A percentile compares a stretch with the other conserved stretches of the same genome.
phyloP scores from a whole-genome alignment of 2,113 vertebrate genomes.

The Burhinus bistriatus region DNA sequence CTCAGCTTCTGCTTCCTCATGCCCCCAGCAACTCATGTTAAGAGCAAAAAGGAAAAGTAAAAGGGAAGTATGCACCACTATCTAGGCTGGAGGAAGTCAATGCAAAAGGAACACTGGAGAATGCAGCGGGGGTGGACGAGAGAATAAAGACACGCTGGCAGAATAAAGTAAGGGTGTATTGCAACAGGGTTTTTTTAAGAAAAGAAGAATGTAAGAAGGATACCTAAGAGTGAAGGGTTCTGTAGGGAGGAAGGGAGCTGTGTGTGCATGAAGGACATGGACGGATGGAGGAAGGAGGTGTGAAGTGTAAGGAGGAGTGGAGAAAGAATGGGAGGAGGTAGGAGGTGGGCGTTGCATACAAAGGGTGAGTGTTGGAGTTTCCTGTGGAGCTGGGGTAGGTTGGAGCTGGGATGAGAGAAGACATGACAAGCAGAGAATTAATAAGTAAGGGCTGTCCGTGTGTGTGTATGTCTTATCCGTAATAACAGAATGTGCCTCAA shows the following conservation, averaged over 20 bases:
- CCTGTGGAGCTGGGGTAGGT: neutral
- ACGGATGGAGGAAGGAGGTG: fast-evolving
- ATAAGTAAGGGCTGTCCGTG: neutral
- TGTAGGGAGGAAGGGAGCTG: neutral
- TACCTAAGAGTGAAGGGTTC: neutral
- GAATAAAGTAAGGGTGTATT: neutral
- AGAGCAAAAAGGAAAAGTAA: neutral
- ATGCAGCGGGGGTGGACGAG: neutral
- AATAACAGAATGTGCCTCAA: neutral
- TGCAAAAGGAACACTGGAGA: neutral
- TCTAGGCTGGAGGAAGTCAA: neutral
- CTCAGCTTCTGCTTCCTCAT: neutral
- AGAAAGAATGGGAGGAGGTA: neutral
- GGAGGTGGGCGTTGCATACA: neutral
- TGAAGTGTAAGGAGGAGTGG: neutral
- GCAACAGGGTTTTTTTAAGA: neutral
- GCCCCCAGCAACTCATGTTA: neutral
- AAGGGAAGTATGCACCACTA: neutral
- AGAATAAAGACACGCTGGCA: neutral
- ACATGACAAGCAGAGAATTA: neutral
- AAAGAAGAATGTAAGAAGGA: neutral
- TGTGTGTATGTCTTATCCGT: neutral
- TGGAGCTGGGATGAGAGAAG: neutral
- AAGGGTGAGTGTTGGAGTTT: fast-evolving
- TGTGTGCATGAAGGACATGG: neutral